A percentile compares a stretch with the other conserved stretches of the same genome.
phyloP scores from a whole-genome alignment of 37 sponge, comb jelly and placozoan species.

The Chondrosia reniformis region DNA sequence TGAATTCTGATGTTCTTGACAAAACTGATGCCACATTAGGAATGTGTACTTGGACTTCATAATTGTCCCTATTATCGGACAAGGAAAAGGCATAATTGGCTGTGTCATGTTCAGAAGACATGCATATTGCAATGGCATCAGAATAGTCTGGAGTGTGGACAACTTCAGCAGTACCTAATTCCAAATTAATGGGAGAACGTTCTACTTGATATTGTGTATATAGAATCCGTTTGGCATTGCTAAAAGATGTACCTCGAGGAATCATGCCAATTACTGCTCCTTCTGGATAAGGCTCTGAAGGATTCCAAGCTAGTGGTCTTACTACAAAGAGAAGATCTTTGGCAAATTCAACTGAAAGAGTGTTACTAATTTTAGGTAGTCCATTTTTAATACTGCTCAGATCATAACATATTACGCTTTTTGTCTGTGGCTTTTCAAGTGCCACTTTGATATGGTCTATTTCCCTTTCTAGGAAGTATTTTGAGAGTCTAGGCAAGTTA shows the following conservation, averaged over 20 bases:
- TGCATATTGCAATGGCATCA: too few relatives aligned
- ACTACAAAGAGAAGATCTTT: conserved; percentile 5
- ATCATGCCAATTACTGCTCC: conserved; percentile 6
- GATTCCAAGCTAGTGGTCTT: not conserved
- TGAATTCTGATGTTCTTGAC: too few relatives aligned
- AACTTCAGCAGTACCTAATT: too few relatives aligned
- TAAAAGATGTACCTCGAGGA: not conserved
- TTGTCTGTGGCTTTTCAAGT: too few relatives aligned
- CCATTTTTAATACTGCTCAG: not conserved
- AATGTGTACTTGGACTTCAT: too few relatives aligned
- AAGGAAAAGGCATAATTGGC: too few relatives aligned
- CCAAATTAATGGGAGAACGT: too few relatives aligned
- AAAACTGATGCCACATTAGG: too few relatives aligned
- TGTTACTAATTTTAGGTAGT: not conserved
- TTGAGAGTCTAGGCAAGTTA: conserved; percentile 58
- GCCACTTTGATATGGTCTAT: not conserved
- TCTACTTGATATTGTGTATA: not conserved
- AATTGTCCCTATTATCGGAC: too few relatives aligned
- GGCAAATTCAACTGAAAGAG: not conserved
- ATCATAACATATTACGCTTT: conserved; percentile 1
- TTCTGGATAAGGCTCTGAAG: not conserved
- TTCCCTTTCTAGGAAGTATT: not conserved
- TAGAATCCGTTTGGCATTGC: not conserved
- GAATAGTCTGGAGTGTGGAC: too few relatives aligned
- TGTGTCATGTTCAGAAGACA: too few relatives aligned